phyloP scores from a whole-genome alignment of 1,140 invertebrate genomes.

The Chelonus insularis region DNA sequence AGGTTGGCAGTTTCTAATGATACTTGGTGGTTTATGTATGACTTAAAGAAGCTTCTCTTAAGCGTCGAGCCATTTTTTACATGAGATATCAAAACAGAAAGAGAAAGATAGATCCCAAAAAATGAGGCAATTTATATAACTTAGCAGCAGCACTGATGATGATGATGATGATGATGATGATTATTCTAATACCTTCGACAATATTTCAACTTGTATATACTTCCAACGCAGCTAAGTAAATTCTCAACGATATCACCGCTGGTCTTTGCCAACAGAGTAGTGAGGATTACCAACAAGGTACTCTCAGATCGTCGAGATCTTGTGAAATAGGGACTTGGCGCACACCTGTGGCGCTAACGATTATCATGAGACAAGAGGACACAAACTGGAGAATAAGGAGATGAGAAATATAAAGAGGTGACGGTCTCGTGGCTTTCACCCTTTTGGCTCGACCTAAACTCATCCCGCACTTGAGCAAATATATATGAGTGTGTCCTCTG shows the following conservation, averaged over 20 bases:
- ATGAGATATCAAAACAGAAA: too few species aligned
- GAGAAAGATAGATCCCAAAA: too few species aligned
- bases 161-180: too few species aligned
- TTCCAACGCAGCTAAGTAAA: neutral
- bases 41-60: too few species aligned
- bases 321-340: conserved; percentile 21
- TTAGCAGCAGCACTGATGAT: too few species aligned
- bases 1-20: neutral
- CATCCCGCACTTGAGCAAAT: neutral
- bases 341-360: conserved; percentile 41
- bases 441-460: neutral
- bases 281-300: conserved; percentile 19
- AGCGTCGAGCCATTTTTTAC: too few species aligned
- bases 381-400: neutral
- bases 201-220: neutral
- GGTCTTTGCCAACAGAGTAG: conserved; percentile 4
- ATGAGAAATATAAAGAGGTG: conserved; percentile 3
- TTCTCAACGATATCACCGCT: conserved; percentile 9
- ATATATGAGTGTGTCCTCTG: too few species aligned
- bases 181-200: too few species aligned
- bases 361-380: conserved; percentile 34
- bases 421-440: neutral
- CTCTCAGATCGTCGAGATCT: conserved; percentile 16
- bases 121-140: too few species aligned
- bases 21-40: too few species aligned